Evolutionary conservation across 2,797 vertebrate species (phyloP).

Genomic region (Rhincodon typus): DNA sequence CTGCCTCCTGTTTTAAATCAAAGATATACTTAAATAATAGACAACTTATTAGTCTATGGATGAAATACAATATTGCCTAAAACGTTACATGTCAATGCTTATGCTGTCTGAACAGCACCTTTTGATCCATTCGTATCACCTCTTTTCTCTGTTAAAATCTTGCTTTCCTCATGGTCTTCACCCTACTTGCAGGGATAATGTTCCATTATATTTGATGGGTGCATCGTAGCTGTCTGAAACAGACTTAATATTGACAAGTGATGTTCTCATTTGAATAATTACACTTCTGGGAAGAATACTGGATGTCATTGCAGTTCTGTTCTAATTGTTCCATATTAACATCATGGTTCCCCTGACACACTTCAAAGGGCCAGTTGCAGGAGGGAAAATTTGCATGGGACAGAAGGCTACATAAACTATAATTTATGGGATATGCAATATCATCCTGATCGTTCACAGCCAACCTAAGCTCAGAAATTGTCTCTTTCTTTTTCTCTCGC

Average conservation of each 20-base stretch:
- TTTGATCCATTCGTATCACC: background rate
- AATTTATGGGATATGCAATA: background rate
- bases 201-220: background rate
- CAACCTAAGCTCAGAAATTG: background rate
- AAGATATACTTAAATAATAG: background rate
- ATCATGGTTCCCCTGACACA: constrained; percentile 14
- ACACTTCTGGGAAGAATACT: background rate
- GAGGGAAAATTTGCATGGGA: constrained; percentile 20
- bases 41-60: background rate
- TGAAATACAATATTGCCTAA: background rate
- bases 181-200: background rate
- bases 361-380: background rate
- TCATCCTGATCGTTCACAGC: background rate
- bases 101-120: background rate
- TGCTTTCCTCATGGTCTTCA: background rate
- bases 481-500: background rate
- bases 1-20: background rate
- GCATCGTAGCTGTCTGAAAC: constrained; percentile 27
- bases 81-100: background rate
- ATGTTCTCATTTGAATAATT: constrained; percentile 32
- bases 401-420: constrained; percentile 9
- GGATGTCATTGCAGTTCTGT: background rate
- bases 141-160: background rate
- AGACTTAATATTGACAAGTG: background rate
- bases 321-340: constrained; percentile 33